Conservation (phyloP, 2,888 invertebrate genomes). For the Ophioninae sp. region DNA sequence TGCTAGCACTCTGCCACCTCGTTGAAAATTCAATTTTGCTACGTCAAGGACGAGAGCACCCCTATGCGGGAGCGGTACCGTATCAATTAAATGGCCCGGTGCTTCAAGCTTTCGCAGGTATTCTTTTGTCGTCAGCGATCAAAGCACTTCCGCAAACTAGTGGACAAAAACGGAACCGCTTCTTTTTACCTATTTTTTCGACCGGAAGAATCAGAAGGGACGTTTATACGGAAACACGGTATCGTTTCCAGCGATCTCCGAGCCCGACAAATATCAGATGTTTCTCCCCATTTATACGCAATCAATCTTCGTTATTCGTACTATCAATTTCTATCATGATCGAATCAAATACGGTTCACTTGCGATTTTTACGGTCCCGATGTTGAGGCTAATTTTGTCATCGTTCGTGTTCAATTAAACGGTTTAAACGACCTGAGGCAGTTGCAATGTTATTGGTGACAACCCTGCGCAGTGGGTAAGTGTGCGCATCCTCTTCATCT, state of each 20-base stretch:
- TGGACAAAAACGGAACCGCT: constrained; percentile 7
- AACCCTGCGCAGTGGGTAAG: too few species aligned
- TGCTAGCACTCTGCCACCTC: constrained; percentile 57
- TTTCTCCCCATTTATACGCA: too few species aligned
- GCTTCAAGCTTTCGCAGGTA: constrained; percentile 46
- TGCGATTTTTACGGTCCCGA: background rate
- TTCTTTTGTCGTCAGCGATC: constrained; percentile 50
- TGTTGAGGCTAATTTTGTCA: background rate
- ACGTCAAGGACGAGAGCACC: constrained; percentile 51
- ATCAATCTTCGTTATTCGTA: background rate
- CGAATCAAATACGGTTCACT: background rate
- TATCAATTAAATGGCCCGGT: constrained; percentile 58
- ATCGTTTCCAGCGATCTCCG: too few species aligned
- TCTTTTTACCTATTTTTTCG: background rate
- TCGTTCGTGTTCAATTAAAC: background rate
- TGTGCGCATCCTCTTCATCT: too few species aligned
- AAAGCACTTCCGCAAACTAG: constrained; percentile 39
- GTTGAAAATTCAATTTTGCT: constrained; percentile 64
- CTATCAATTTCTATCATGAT: background rate
- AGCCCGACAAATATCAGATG: too few species aligned
- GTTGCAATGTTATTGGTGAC: too few species aligned
- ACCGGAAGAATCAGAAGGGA: background rate
- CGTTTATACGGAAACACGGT: too few species aligned
- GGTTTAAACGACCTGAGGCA: background rate
- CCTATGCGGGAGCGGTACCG: constrained; percentile 18